A percentile compares a stretch with the other conserved stretches of the same genome.
Conservation (phyloP, 2,113 vertebrate genomes). For the Phyllostomus hastatus region DNA sequence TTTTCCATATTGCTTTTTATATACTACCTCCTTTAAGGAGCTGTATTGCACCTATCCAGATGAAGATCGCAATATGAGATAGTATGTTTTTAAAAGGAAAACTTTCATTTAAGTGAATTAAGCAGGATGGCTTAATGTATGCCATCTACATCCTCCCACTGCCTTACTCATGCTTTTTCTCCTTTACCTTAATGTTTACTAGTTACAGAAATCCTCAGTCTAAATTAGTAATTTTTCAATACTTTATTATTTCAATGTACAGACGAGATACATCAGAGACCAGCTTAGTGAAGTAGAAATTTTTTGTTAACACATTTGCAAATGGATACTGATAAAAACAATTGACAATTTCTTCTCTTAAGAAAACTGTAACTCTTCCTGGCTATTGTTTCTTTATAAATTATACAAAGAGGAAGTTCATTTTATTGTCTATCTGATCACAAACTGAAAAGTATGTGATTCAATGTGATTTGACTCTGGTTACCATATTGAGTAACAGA, state of each 20-base stretch:
- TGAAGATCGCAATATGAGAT: neutral
- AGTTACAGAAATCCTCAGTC: neutral
- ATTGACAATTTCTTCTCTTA: neutral
- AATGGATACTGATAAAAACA: slow-evolving; percentile 11
- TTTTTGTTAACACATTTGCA: neutral
- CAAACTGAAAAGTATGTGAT: neutral
- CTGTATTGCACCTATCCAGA: neutral
- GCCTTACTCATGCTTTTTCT: neutral
- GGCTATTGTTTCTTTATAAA: neutral
- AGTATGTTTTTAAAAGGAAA: neutral
- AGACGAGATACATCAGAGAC: neutral
- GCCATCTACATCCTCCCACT: neutral
- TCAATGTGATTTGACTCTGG: neutral
- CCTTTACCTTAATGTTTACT: neutral
- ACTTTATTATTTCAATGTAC: neutral
- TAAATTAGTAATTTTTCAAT: neutral
- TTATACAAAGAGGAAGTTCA: neutral
- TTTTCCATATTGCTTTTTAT: neutral
- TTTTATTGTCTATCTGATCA: neutral
- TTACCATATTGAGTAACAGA: neutral
- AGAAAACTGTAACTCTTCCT: neutral
- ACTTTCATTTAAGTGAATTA: neutral
- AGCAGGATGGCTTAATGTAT: neutral
- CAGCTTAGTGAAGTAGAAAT: neutral
- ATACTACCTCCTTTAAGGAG: neutral